Base-by-base conservation (phyloP, 2,888 invertebrate species). In the Schizaphis graminum region DNA sequence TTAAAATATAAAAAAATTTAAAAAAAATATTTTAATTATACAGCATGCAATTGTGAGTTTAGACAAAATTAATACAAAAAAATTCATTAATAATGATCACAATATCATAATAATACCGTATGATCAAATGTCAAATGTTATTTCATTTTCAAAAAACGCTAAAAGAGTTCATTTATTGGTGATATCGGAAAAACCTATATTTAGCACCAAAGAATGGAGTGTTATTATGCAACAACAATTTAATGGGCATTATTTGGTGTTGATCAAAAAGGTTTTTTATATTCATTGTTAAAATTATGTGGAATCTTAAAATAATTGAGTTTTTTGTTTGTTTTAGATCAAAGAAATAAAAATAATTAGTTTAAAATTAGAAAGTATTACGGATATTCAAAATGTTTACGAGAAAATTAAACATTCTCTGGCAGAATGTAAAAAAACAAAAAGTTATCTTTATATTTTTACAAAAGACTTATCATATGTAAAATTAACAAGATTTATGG, bases 161-260 rank as follows among this genome's bases (percentile, higher is more conserved):
- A 89, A 93, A 57, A 57, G 57, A 57, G 47, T 7, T 13, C 5
- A 89, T 57, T 57, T 93, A 28, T 84, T 93, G 47, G 84, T 89
- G 21, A 28, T 56, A 28, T 57, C 89, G 16, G 47, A 93, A n/a
- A 47, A 93, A 35, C 88, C 56, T 57, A 35, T 93, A 7, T 3
- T 4, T 28, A 47, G 26, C 49, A 57, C 56, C 10, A 57, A 84
- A 35, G 89, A 93, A 49, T 93, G 93, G 93, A 85, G 47, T 57
- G 89, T 93, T 57, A 85, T 93, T 57, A 89, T 89, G 77, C 93
- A 93, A 85, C 93, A 93, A n/a, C n/a, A 93, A 41, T 57, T 93
- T 26, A 89, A 89, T 44, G 84, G 49, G 7, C n/a, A 89, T 1
- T 57, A 93, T 89, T 89, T 89, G 35, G 47, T 57, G 10, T 57